phyloP scores from a whole-genome alignment of 1,140 invertebrate species.

The Helicoverpa armigera region DNA sequence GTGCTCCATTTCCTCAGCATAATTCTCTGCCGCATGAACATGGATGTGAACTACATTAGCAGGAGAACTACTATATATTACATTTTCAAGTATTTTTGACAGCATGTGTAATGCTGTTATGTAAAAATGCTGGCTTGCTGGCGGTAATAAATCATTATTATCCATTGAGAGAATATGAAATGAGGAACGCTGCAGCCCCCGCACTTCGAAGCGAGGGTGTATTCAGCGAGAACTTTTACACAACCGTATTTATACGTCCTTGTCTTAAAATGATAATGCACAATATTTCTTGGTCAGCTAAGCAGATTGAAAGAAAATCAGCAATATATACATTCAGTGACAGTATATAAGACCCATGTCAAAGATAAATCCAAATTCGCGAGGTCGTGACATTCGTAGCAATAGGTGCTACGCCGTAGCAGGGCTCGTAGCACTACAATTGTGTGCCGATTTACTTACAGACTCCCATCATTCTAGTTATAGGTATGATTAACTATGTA shows the following conservation, averaged over 20 bases:
- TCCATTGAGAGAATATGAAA: slow-evolving; percentile 35
- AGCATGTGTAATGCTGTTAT: slow-evolving; percentile 2
- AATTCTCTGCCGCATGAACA: too few relatives aligned
- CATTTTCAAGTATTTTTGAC: background rate
- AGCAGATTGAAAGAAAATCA: too few relatives aligned
- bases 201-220: background rate
- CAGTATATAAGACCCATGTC: too few relatives aligned
- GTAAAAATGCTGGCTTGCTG: slow-evolving; percentile 21
- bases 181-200: slow-evolving; percentile 20
- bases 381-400: background rate
- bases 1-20: too few relatives aligned
- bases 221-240: background rate
- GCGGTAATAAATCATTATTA: slow-evolving; percentile 38
- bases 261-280: too few relatives aligned
- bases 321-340: too few relatives aligned
- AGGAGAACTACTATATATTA: background rate
- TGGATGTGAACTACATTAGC: too few relatives aligned
- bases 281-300: too few relatives aligned
- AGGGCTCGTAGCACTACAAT: background rate
- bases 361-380: background rate
- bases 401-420: background rate
- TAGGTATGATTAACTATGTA: too few relatives aligned
- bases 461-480: too few relatives aligned
- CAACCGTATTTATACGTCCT: background rate
- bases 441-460: too few relatives aligned